Percentiles rank a stretch among this genome's conserved stretches.
These are phyloP conservation scores for Drosophila busckii DNA, from an alignment of 1,140 invertebrate genomes.

Conservation along the genomic window DNA sequence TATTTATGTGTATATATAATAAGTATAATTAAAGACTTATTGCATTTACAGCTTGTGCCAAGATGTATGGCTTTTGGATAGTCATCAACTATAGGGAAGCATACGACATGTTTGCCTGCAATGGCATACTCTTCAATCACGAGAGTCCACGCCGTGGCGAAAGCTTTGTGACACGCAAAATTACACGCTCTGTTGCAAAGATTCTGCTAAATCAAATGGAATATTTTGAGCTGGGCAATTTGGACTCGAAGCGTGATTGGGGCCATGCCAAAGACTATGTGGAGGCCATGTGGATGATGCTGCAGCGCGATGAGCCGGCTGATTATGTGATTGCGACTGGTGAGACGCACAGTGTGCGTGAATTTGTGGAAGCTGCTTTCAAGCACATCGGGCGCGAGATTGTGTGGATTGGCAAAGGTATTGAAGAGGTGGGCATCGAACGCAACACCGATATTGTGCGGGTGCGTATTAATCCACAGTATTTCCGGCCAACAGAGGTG, in stretches of 20 bases:
- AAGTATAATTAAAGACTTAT: neutral
- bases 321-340: slow-evolving; percentile 99
- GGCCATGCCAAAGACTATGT: slow-evolving; percentile 99
- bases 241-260: slow-evolving; percentile 98
- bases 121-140: slow-evolving; percentile 99
- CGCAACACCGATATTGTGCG: slow-evolving; percentile 88
- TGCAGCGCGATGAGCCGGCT: slow-evolving; percentile 95
- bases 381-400: slow-evolving; percentile 86
- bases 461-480: slow-evolving; percentile 95
- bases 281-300: slow-evolving; percentile 99
- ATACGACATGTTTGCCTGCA: slow-evolving; percentile 98
- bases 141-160: slow-evolving; percentile 98
- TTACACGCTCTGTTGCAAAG: slow-evolving; percentile 98
- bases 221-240: slow-evolving; percentile 94
- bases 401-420: slow-evolving; percentile 92
- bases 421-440: slow-evolving; percentile 93
- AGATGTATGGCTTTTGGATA: slow-evolving; percentile 99
- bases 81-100: slow-evolving; percentile 99
- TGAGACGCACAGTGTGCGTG: slow-evolving; percentile 94
- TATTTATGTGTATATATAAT: neutral
- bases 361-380: slow-evolving; percentile 97
- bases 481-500: slow-evolving; percentile 98
- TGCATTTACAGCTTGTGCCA: slow-evolving; percentile 90
- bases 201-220: slow-evolving; percentile 93
- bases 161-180: slow-evolving; percentile 99